Percentiles rank a stretch among this genome's conserved stretches.
Conservation (phyloP, 2,888 invertebrate species). For the Drosophila phalerata region DNA sequence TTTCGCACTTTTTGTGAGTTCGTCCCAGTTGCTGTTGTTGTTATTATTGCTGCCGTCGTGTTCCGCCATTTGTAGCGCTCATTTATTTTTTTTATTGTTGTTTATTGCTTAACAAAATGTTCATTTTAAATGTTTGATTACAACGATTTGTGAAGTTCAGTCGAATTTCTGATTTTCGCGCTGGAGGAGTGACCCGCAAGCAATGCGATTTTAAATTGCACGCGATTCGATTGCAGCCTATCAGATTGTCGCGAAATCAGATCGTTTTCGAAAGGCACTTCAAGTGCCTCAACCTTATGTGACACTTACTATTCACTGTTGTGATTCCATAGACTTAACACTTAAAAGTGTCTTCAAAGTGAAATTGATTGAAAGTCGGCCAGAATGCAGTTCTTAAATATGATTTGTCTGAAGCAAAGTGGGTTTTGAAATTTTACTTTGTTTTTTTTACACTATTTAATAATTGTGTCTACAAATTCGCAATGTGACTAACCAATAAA, state of each 20-base stretch:
- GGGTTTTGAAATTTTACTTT: slow-evolving; percentile 42
- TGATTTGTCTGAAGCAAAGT: slow-evolving; percentile 80
- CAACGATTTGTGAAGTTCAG: slow-evolving; percentile 82
- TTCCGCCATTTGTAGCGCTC: slow-evolving; percentile 77
- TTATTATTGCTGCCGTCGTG: slow-evolving; percentile 57
- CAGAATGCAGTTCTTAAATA: slow-evolving; percentile 76
- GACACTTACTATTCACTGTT: slow-evolving; percentile 11
- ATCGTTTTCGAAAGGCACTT: slow-evolving; percentile 37
- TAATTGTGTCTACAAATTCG: slow-evolving; percentile 11
- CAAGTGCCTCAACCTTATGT: slow-evolving; percentile 27
- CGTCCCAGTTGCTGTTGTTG: slow-evolving; percentile 29
- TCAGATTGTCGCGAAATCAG: slow-evolving; percentile 42
- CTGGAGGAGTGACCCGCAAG: slow-evolving; percentile 65
- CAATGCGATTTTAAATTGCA: slow-evolving; percentile 71
- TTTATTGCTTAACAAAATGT: slow-evolving; percentile 76
- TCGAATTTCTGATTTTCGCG: slow-evolving; percentile 80
- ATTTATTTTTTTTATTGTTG: slow-evolving; percentile 77
- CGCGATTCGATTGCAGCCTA: slow-evolving; percentile 41
- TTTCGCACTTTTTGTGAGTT: slow-evolving; percentile 68
- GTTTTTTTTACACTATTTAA: background rate
- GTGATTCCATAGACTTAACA: slow-evolving; percentile 8
- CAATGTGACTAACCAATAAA: slow-evolving; percentile 37
- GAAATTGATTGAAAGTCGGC: slow-evolving; percentile 8
- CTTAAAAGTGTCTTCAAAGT: slow-evolving; percentile 30
- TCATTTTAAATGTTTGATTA: slow-evolving; percentile 83